Base-by-base conservation (phyloP, 2,888 invertebrate species). In the Acanthococcus lagerstroemiae region DNA sequence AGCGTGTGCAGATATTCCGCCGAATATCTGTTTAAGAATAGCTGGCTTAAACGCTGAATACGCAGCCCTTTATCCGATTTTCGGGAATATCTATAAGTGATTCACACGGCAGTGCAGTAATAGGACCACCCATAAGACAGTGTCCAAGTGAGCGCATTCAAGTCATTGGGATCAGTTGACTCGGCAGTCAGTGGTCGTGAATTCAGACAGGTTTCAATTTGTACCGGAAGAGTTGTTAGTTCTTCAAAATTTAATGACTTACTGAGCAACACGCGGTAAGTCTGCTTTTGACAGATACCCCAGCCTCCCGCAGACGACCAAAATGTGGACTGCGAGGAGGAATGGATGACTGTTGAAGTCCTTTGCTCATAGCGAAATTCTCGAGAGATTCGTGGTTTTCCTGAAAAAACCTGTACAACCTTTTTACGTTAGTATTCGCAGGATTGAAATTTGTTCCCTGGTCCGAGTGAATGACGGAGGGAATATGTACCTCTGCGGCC, bases 111-210 rank as follows among this genome's bases (percentile, higher is more conserved):
- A 73, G 15, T 0, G 69, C 48, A 1, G 58, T 71, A 1, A 74
- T 50, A 2, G 72, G 58, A 37, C 66, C 65, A 6, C 73, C 73
- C 46, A 74, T 72, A 0, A 75, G 67, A 55, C 74, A 74, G 58
- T 75, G 74, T 2, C n/a, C n/a, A n/a, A n/a, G n/a, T n/a, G n/a
- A n/a, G n/a, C n/a, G n/a, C n/a, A n/a, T n/a, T n/a, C n/a, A n/a
- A n/a, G n/a, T n/a, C n/a, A n/a, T n/a, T n/a, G n/a, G n/a, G n/a
- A n/a, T n/a, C n/a, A n/a, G n/a, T n/a, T n/a, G n/a, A n/a, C n/a
- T n/a, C n/a, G n/a, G n/a, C n/a, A n/a, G n/a, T n/a, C n/a, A n/a
- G n/a, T n/a, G n/a, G n/a, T n/a, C n/a, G n/a, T n/a, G n/a, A n/a
- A n/a, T n/a, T n/a, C n/a, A n/a, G n/a, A n/a, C n/a, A n/a, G n/a